These are phyloP conservation scores for Rhodeus uyekii DNA, from an alignment of 2,797 vertebrate genomes.

Conservation along the genomic window DNA sequence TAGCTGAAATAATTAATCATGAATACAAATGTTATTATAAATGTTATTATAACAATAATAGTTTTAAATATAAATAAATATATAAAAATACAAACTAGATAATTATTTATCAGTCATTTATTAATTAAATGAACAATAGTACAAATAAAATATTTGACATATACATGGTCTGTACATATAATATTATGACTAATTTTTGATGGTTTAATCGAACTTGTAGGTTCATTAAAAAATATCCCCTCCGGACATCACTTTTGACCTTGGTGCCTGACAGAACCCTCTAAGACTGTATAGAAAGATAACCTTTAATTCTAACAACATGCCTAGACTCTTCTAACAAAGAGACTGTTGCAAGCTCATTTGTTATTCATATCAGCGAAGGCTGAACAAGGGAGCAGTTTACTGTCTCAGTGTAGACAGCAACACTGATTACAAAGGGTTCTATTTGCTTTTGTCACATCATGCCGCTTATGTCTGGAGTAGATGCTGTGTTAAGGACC, in stretches of 20 bases:
- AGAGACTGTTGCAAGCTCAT: background rate
- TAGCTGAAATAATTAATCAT: too few species aligned
- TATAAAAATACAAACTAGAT: too few species aligned
- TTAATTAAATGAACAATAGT: too few species aligned
- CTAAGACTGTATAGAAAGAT: background rate
- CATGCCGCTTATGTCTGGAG: background rate
- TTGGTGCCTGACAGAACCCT: background rate
- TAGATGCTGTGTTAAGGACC: background rate
- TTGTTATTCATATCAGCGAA: background rate
- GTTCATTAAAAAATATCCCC: background rate
- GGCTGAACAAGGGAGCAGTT: background rate
- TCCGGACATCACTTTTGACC: background rate
- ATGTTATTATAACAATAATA: too few species aligned
- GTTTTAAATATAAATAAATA: too few species aligned
- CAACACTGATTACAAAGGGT: background rate
- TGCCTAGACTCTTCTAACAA: background rate
- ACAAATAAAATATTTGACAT: background rate
- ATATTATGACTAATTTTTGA: background rate
- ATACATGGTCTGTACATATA: background rate
- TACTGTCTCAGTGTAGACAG: background rate
- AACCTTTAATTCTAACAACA: background rate
- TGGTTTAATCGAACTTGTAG: background rate
- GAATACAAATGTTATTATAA: too few species aligned
- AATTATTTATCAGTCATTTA: too few species aligned
- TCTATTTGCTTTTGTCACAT: background rate